Conservation (phyloP, 1,140 invertebrate genomes). For the Vollenhovia emeryi region DNA sequence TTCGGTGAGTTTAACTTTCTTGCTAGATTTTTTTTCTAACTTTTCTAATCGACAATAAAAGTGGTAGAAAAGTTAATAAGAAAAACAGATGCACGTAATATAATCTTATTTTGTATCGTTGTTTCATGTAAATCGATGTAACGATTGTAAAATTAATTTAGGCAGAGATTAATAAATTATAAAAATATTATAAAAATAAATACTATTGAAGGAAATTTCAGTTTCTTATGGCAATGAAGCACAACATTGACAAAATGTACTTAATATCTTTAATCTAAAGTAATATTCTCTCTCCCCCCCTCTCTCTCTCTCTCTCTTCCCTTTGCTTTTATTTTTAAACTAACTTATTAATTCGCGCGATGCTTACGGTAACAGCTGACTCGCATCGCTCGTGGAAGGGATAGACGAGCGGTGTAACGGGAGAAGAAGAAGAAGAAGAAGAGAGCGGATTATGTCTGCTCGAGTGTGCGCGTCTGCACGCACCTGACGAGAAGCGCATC, state of each 20-base stretch:
- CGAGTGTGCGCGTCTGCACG: slow-evolving; percentile 64
- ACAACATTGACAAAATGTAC: background rate
- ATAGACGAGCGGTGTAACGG: slow-evolving; percentile 19
- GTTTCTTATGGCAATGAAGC: background rate
- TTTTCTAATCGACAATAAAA: background rate
- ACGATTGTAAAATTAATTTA: background rate
- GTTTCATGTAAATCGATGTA: background rate
- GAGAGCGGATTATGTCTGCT: slow-evolving; percentile 67
- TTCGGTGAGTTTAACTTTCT: background rate
- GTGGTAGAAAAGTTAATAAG: background rate
- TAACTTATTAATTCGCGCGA: slow-evolving; percentile 44
- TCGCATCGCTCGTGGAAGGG: background rate
- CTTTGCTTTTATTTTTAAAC: slow-evolving; percentile 1
- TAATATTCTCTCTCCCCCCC: background rate
- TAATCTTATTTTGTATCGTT: background rate
- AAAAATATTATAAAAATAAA: slow-evolving; percentile 8
- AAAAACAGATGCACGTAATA: background rate
- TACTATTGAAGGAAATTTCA: background rate
- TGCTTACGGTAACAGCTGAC: slow-evolving; percentile 49
- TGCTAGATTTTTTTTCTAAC: background rate
- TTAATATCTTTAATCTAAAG: background rate
- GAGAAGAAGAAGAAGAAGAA: background rate
- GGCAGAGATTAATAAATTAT: background rate
- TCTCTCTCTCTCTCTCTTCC: background rate
- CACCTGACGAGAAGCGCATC: slow-evolving; percentile 68